Evolutionary conservation across 2,113 vertebrate species (phyloP).

Genomic region (Oostethus manadensis): DNA sequence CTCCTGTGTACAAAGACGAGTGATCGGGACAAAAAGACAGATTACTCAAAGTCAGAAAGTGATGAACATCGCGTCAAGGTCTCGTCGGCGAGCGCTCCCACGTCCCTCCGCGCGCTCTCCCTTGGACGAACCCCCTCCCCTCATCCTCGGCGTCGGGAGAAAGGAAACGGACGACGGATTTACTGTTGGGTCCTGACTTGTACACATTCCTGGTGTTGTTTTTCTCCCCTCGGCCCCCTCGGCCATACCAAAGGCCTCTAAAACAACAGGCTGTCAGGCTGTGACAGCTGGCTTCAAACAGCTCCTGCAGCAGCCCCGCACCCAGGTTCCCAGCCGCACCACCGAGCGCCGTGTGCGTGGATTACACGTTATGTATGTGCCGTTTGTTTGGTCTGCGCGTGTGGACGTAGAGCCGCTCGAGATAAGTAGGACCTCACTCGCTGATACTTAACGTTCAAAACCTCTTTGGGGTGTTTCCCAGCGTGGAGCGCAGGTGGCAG

Average conservation of each 20-base stretch:
- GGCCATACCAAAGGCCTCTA: conserved; percentile 79
- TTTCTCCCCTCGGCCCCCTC: conserved; percentile 75
- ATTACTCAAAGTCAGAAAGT: conserved; percentile 18
- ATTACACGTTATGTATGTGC: conserved; percentile 3
- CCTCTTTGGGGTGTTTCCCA: conserved; percentile 37
- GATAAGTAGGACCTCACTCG: conserved; percentile 53
- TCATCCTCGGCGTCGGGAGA: conserved; percentile 59
- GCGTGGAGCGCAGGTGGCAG: conserved; percentile 66
- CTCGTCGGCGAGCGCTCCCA: conserved; percentile 54
- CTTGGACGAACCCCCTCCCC: conserved; percentile 56
- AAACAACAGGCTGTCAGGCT: conserved; percentile 83
- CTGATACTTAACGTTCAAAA: conserved; percentile 51
- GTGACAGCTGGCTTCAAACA: conserved; percentile 83
- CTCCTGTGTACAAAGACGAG: conserved; percentile 22
- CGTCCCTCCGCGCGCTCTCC: conserved; percentile 43
- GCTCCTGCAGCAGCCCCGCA: conserved; percentile 73
- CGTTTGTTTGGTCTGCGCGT: conserved; percentile 17
- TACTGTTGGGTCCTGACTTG: conserved; percentile 82
- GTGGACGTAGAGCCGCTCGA: conserved; percentile 19
- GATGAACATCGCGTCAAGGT: conserved; percentile 32
- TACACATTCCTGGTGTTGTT: conserved; percentile 82
- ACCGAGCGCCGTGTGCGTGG: conserved; percentile 19
- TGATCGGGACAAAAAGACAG: conserved; percentile 4
- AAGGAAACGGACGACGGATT: conserved; percentile 78
- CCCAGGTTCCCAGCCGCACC: conserved; percentile 70